Percentiles rank a stretch among this genome's conserved stretches.
These are phyloP conservation scores for Hyles euphorbiae DNA, from an alignment of 1,140 invertebrate species.

Conservation along the genomic window DNA sequence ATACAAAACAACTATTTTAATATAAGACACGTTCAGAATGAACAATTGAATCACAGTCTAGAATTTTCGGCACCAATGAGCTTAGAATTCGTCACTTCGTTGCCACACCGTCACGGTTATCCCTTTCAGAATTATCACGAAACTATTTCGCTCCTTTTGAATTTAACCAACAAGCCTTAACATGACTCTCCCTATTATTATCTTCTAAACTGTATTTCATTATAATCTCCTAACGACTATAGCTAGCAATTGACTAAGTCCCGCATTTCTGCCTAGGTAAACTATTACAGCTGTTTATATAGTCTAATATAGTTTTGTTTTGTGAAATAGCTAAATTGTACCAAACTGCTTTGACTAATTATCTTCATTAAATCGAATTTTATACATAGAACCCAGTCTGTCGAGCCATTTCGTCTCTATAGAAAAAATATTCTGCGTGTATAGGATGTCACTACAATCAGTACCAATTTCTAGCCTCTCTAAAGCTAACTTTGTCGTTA, in stretches of 20 bases:
- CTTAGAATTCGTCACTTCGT: constrained; percentile 66
- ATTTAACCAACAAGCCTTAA: constrained; percentile 56
- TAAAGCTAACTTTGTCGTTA: constrained; percentile 58
- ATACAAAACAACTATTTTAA: constrained; percentile 74
- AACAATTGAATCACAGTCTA: constrained; percentile 74
- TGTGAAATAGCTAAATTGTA: constrained; percentile 65
- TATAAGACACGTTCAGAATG: constrained; percentile 74
- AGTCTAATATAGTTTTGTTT: constrained; percentile 48
- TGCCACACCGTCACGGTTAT: constrained; percentile 34
- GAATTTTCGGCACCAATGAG: constrained; percentile 72
- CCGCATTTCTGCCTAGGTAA: constrained; percentile 56
- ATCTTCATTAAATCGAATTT: constrained; percentile 26
- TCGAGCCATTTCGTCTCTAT: constrained; percentile 46
- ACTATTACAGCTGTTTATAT: constrained; percentile 52
- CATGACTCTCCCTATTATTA: constrained; percentile 50
- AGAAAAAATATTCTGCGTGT: constrained; percentile 63
- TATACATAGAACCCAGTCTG: constrained; percentile 48
- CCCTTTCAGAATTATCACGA: constrained; percentile 36
- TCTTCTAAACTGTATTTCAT: constrained; percentile 46
- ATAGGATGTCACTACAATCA: constrained; percentile 41
- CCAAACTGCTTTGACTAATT: constrained; percentile 46
- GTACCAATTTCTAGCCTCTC: constrained; percentile 66
- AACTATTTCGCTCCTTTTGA: constrained; percentile 37
- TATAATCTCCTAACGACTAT: constrained; percentile 62
- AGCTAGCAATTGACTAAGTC: constrained; percentile 73